These are phyloP conservation scores for Iguana delicatissima DNA, from an alignment of 2,797 vertebrate species.

Conservation along the genomic window DNA sequence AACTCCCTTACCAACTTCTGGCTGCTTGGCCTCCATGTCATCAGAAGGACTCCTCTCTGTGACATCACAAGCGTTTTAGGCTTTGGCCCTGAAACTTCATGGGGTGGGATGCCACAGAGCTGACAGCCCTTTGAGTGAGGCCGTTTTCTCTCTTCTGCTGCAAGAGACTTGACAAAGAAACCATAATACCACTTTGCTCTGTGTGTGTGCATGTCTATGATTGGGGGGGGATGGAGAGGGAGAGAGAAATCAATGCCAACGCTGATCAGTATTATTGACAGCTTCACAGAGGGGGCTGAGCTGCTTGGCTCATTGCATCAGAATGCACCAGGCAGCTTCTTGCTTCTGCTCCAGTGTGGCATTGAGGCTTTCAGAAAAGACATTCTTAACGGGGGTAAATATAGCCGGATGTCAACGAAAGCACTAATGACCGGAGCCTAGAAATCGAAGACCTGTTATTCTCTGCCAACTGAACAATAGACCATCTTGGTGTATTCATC, in stretches of 20 bases:
- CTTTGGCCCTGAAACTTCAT: not conserved
- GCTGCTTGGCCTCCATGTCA: too few relatives aligned
- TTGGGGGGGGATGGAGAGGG: not conserved
- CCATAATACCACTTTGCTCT: not conserved
- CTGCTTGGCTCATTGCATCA: not conserved
- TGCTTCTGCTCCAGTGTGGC: not conserved
- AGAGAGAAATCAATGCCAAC: conserved; percentile 16
- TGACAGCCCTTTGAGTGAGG: not conserved
- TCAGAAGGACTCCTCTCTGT: too few relatives aligned
- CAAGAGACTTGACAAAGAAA: not conserved
- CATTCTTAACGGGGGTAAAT: not conserved
- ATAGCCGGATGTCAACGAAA: not conserved
- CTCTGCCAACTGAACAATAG: conserved; percentile 55
- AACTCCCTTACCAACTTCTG: too few relatives aligned
- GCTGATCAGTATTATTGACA: conserved; percentile 49
- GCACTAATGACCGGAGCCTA: conserved; percentile 35
- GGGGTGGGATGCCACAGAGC: too few relatives aligned
- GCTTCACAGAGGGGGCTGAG: not conserved
- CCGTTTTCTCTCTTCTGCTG: not conserved
- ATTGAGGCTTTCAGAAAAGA: not conserved
- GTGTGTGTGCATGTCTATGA: not conserved
- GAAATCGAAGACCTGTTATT: conserved; percentile 66
- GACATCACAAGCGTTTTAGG: not conserved
- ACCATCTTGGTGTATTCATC: conserved; percentile 57
- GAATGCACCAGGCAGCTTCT: not conserved